Base-by-base conservation (phyloP, 2,113 vertebrate genomes). In the Erpornis zantholeuca region DNA sequence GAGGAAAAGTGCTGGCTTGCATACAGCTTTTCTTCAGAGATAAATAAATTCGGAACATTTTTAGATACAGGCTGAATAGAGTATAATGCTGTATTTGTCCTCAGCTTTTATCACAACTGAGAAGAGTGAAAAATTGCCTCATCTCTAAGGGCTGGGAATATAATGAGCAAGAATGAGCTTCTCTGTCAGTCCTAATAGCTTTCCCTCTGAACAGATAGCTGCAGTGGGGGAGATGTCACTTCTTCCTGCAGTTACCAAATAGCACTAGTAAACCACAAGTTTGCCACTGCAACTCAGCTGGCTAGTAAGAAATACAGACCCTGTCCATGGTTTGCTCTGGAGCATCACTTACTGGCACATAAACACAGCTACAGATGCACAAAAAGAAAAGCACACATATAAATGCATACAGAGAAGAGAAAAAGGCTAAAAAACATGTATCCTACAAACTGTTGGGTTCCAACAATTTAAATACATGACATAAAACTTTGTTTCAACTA, bases 151-250 rank as follows among this genome's bases (percentile, higher is more conserved):
- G 53, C 66, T 72, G 80, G 61, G 88, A 92, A 95, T 94, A 92
- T 77, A 91, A 97, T 90, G 90, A 95, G 47, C 91, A 94, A 86
- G 76, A 96, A 92, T 88, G 78, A 95, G 88, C 77, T 92, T 72
- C 80, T 82, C 86, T 86, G 60, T 88, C 89, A 86, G 56, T 72
- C 71, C 75, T 92, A 83, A 90, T 73, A 78, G 78, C 83, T 92
- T 95, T 96, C 12, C n/a, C 29, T 63, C 61, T 83, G 72, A 96
- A 88, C 59, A 92, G 78, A 83, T 31, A 76, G 84, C 69, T 91
- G 79, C 80, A 63, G 49, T 38, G 56, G 36, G 44, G 18, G 60
- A 94, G 40, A 64, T 85, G 80, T 27, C 50, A 33, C 63, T 94
- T 93, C 31, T 89, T 82, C 53, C 73, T 82, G 86, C 56, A 86